Evolutionary conservation across 2,113 vertebrate species (phyloP), one percentile per base, ranked within the genome.

Genomic region (Carollia perspicillata): DNA sequence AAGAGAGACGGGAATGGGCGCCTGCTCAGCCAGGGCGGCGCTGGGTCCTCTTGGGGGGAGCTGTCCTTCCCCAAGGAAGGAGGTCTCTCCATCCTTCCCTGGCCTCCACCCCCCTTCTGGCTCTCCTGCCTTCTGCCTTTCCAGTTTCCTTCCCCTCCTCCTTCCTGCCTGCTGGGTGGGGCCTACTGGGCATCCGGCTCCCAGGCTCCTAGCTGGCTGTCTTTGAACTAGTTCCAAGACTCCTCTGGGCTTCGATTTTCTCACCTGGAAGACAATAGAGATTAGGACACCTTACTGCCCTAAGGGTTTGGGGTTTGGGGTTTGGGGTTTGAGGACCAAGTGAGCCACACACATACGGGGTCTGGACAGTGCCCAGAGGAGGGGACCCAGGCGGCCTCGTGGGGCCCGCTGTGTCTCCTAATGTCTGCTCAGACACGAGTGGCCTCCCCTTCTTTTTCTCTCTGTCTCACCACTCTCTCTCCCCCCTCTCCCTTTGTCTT

Each of bases 401-500:
- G 35, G 10, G 60, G 6, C 33, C 60, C 20, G 26, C 30, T 7
- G 37, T 51, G 26, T 42, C 47, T 42, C 11, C 53, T 20, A 7
- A 0, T 1, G 22, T 58, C 88, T 53, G 66, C 75, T 33, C 33
- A 16, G 49, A 3, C 0, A 10, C 1, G 0, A 33, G 0, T 16
- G 37, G 42, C 77, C 81, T 53, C 55, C 37, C 6, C 47, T 42
- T 33, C 2, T 23, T 37, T 26, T 71, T 69, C 55, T 53, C 37
- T 28, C 55, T 26, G 58, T 58, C 20, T 63, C 80, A 4, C 30
- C 20, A 11, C 8, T 0, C 40, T 37, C 30, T 26, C 44, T 58
- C 33, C 71, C 85, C 30, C 69, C 85, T 78, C 66, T 66, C 23
- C 89, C 79, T 85, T 91, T 94, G 95, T 95, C 94, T 96, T 80